Evolutionary conservation across 2,113 vertebrate species (phyloP), one percentile per base, ranked within the genome.

Genomic region (Nerophis ophidion): DNA sequence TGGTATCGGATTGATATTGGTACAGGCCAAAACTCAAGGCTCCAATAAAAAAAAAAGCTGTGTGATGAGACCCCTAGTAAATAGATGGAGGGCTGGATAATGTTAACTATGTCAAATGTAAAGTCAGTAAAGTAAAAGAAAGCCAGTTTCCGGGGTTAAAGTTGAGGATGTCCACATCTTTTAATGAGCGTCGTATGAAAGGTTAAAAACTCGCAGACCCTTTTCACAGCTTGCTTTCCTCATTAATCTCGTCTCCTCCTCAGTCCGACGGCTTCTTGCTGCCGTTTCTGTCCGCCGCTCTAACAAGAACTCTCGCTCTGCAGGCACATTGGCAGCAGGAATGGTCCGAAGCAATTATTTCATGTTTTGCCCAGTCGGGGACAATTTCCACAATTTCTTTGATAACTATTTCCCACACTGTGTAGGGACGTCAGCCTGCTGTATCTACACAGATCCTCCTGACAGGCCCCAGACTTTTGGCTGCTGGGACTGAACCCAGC

Each of bases 231-330:
- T 44, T 57, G 40, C 19, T 13, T 13, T 45, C 19, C 40, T 13
- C 55, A 45, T 57, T 45, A 57, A 57, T 44, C 55, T 26, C 13
- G 55, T 45, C 55, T 45, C 17, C 40, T 57, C 38, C 16, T 26
- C 38, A 45, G 38, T 19, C 17, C 45, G 13, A 9, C 55, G 11
- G 40, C 38, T 40, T 44, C 36, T 42, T 38, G 12, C 12, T 10
- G 40, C 55, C 45, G 55, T 15, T 57, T 57, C 45, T 5, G 13
- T 45, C 40, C 2, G 16, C 38, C 12, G 45, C 40, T 45, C 12
- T 19, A 57, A 14, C 40, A 12, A 57, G 55, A 45, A 57, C 40
- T 19, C 13, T 19, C 6, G 42, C 16, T 45, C 19, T 8, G 11
- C 42, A 15, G 56, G 17, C 56, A 34, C 12, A 9, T 10, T 15